Conservation (phyloP, 2,888 invertebrate genomes). For the Hymenopus coronatus region DNA sequence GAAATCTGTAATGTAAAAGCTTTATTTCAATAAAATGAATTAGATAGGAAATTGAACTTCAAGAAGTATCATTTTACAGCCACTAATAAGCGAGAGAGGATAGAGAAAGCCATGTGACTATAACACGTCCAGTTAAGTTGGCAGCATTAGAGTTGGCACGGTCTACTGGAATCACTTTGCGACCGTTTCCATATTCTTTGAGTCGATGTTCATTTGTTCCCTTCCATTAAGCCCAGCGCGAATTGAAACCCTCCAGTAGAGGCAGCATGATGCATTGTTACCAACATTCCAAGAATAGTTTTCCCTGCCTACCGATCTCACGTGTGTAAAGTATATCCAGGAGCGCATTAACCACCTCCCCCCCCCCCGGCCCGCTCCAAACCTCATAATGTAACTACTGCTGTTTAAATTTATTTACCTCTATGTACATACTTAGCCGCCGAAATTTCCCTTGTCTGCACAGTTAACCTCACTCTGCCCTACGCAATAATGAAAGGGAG, state of each 20-base stretch:
- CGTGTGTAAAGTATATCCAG: background rate
- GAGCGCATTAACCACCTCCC: background rate
- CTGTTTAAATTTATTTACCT: background rate
- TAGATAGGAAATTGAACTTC: no score
- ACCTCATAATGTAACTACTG: background rate
- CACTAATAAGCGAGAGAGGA: no score
- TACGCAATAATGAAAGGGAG: background rate
- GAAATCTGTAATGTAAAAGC: no score
- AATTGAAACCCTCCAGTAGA: background rate
- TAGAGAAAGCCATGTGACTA: no score
- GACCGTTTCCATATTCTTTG: background rate
- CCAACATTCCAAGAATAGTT: background rate
- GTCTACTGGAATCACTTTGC: background rate
- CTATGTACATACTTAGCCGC: background rate
- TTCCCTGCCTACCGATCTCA: background rate
- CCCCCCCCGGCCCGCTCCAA: background rate
- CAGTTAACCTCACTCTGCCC: background rate
- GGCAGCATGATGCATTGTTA: background rate
- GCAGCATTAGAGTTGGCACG: background rate
- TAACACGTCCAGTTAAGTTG: background rate
- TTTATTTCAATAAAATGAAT: no score
- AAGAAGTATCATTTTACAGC: no score
- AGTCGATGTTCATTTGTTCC: background rate
- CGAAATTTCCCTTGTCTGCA: background rate
- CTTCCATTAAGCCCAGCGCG: background rate